A percentile compares a stretch with the other conserved stretches of the same genome.
Conservation (phyloP, 2,888 invertebrate species). For the Sycophila texana region DNA sequence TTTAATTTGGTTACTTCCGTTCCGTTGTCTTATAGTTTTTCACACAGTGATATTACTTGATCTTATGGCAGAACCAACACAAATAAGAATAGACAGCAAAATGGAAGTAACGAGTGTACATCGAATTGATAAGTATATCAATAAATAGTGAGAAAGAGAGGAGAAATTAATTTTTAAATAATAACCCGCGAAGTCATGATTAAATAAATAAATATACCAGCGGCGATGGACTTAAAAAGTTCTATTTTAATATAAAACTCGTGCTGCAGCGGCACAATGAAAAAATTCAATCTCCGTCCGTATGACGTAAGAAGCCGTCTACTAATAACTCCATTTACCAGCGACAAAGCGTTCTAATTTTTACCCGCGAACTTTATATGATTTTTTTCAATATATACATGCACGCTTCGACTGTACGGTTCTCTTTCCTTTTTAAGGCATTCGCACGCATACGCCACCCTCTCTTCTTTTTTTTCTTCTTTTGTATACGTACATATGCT, state of each 20-base stretch:
- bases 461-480: not conserved
- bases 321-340: not conserved
- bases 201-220: no score
- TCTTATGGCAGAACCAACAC: no score
- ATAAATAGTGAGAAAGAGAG: no score
- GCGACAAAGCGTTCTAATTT: conserved; percentile 13
- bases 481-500: not conserved
- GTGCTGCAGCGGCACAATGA: not conserved
- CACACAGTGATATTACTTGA: no score
- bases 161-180: no score
- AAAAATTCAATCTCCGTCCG: not conserved
- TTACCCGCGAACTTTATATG: not conserved
- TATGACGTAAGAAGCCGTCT: not conserved
- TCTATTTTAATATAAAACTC: not conserved
- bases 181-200: no score
- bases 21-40: no score
- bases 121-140: no score
- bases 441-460: not conserved
- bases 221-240: no score
- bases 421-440: not conserved
- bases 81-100: no score
- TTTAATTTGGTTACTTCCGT: no score
- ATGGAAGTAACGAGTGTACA: no score
- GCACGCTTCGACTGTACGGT: not conserved
- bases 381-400: not conserved